Evolutionary conservation across 2,888 invertebrate species (phyloP).

Genomic region (Aspidiotus rigidus): DNA sequence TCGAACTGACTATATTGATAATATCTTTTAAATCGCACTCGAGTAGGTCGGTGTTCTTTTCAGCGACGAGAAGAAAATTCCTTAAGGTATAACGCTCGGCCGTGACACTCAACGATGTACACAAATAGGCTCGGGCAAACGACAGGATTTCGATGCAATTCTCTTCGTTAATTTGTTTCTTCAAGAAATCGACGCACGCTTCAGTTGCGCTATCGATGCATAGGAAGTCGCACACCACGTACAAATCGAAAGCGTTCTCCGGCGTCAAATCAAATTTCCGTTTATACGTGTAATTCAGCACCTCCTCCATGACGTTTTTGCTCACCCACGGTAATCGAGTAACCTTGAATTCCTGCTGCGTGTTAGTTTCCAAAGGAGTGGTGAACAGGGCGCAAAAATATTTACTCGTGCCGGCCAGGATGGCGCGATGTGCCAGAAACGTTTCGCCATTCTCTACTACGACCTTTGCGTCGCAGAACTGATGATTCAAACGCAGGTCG

Average conservation of each 20-base stretch:
- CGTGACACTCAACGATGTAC: constrained; percentile 14
- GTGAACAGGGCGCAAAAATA: constrained; percentile 57
- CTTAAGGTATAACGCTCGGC: constrained; percentile 26
- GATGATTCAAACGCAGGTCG: constrained; percentile 70
- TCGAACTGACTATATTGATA: constrained; percentile 24
- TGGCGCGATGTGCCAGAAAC: constrained; percentile 77
- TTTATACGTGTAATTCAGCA: constrained; percentile 28
- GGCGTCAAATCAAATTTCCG: constrained; percentile 14
- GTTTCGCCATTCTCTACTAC: constrained; percentile 63
- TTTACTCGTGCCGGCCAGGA: constrained; percentile 77
- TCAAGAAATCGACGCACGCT: constrained; percentile 24
- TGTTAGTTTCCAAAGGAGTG: constrained; percentile 24
- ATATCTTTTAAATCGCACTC: constrained; percentile 27
- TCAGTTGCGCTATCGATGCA: constrained; percentile 29
- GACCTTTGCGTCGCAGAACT: constrained; percentile 78
- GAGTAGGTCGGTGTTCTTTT: constrained; percentile 22
- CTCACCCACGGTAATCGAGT: constrained; percentile 27
- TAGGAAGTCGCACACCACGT: constrained; percentile 28
- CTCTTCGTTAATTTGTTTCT: constrained; percentile 24
- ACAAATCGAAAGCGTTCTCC: constrained; percentile 27
- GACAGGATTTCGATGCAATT: constrained; percentile 28
- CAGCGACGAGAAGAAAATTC: constrained; percentile 16
- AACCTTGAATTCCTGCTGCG: constrained; percentile 20
- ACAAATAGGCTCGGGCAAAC: constrained; percentile 19
- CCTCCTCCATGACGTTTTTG: constrained; percentile 23